Evolutionary conservation across 1,140 invertebrate genomes (phyloP), one percentile per base, ranked within the genome.

Genomic region (Hormaphis cornu): DNA sequence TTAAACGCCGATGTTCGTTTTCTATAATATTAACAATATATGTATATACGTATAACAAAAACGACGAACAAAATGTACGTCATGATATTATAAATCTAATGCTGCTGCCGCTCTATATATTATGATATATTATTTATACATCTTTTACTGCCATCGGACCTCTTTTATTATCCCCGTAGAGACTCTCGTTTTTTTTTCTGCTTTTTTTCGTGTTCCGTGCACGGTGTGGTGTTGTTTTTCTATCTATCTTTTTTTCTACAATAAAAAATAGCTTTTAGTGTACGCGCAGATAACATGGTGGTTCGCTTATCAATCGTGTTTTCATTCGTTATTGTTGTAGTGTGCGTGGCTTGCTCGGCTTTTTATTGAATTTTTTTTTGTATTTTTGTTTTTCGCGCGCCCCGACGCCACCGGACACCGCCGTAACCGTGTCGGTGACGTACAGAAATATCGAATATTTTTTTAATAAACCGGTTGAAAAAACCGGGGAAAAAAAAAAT

Each of bases 291-390:
- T n/a, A n/a, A n/a, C n/a, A n/a, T n/a, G n/a, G n/a, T n/a, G n/a
- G n/a, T n/a, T n/a, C n/a, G n/a, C n/a, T n/a, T n/a, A n/a, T n/a
- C n/a, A n/a, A n/a, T n/a, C n/a, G n/a, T n/a, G n/a, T n/a, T n/a
- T n/a, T 56, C 18, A 14, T 9, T 56, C 35, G 18, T 40, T 20
- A 7, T 58, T 14, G 16, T 58, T 56, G 20, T 56, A 37, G 10
- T 56, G 22, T 58, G 40, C 22, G 33, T 40, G 20, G 54, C 54
- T 58, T 58, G 54, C 33, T 40, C 14, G 54, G 54, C 54, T 58
- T 58, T 58, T 37, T 40, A n/a, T n/a, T n/a, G n/a, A n/a, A n/a
- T n/a, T n/a, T n/a, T n/a, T n/a, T n/a, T n/a, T n/a, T n/a, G n/a
- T n/a, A n/a, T n/a, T n/a, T n/a, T n/a, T n/a, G n/a, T n/a, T n/a